Percentiles rank a stretch among this genome's conserved stretches.
Conservation (phyloP, 2,888 invertebrate species). For the Nowickia ferox region DNA sequence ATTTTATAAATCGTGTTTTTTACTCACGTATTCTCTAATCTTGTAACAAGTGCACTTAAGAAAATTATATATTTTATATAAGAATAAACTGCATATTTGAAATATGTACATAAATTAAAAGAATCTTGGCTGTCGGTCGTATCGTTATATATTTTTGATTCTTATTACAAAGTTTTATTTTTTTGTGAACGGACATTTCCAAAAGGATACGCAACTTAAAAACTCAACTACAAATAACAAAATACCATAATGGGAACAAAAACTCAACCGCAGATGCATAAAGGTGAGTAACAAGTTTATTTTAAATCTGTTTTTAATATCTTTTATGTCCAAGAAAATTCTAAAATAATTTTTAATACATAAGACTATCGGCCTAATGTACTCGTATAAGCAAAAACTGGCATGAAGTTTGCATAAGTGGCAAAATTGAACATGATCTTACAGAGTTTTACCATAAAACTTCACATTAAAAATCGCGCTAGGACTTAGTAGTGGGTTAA, state of each 20-base stretch:
- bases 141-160: slow-evolving; percentile 17
- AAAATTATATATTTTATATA: slow-evolving; percentile 23
- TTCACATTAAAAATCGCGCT: too few relatives aligned
- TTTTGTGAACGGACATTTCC: slow-evolving; percentile 14
- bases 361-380: too few relatives aligned
- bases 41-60: slow-evolving; percentile 69
- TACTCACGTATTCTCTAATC: slow-evolving; percentile 13
- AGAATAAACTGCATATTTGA: slow-evolving; percentile 11
- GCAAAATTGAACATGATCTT: too few relatives aligned
- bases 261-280: slow-evolving; percentile 80
- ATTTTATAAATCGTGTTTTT: slow-evolving; percentile 39
- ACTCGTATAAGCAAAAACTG: too few relatives aligned
- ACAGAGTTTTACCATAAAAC: too few relatives aligned
- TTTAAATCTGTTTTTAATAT: background rate
- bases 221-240: background rate
- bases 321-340: background rate
- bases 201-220: slow-evolving; percentile 17
- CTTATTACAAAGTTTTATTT: slow-evolving; percentile 26
- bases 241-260: slow-evolving; percentile 80
- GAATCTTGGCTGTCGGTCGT: slow-evolving; percentile 57
- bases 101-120: slow-evolving; percentile 2
- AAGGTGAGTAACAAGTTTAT: slow-evolving; percentile 76
- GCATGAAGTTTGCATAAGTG: too few relatives aligned
- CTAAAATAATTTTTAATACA: background rate
- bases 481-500: too few relatives aligned